Base-by-base conservation (phyloP, 2,113 vertebrate species). In the Chaetodon auriga region DNA sequence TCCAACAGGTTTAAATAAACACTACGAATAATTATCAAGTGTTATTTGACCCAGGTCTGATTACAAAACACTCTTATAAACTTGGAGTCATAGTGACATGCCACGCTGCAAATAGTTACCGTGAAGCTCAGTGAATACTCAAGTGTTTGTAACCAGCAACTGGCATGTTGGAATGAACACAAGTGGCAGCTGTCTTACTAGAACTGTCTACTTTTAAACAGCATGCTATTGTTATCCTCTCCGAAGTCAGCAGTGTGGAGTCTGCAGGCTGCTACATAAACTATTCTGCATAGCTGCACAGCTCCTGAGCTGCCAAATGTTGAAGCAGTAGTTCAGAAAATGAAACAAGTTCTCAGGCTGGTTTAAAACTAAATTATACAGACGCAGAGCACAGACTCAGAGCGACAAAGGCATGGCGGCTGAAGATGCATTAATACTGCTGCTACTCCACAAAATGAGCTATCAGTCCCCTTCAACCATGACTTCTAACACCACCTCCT, bases 161-260 rank as follows among this genome's bases (percentile, higher is more conserved):
- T 89, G 92, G 80, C 88, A 87, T 86, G 87, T 58, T 64, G 87
- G 81, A 82, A 90, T 92, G 90, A 90, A 92, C 87, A 93, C 88
- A 81, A 78, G 85, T 54, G 54, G 80, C 89, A 91, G 92, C 92
- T 92, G 91, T 91, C 90, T 76, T 13, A 75, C 85, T 65, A 65
- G 89, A 84, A 87, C 12, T 58, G 78, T 58, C 83, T 74, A 83
- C 80, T 25, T 88, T 85, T 76, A 83, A 75, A 93, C 94, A 94
- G 85, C 80, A 12, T 16, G 41, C 90, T 80, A 90, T 94, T 93
- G 92, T 93, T 90, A 41, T 45, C 49, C 80, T 84, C 65, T 88
- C 85, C 48, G 45, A 36, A 83, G 82, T 90, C 85, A 88, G 91
- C 88, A 86, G 45, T 78, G 88, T 81, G 80, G 66, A 62, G 69